Conservation (phyloP, 2,797 vertebrate genomes). For the Rhyacichthys aspro region DNA sequence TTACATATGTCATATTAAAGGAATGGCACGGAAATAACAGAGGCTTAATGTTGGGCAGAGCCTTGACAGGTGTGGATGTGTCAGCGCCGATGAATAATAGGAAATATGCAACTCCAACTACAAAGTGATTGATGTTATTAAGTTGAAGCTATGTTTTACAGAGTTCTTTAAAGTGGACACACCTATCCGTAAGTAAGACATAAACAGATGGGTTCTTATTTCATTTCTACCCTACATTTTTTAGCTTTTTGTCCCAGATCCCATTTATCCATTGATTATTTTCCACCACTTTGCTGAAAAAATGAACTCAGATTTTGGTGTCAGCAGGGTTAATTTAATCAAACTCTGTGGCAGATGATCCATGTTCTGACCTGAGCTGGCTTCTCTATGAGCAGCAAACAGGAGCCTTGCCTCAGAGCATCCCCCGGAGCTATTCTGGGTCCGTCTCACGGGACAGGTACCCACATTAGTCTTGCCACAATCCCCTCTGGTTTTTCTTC, state of each 20-base stretch:
- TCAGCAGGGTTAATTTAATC: neutral
- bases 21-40: neutral
- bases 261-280: too few relatives aligned
- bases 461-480: constrained; percentile 36
- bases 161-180: too few relatives aligned
- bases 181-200: too few relatives aligned
- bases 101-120: too few relatives aligned
- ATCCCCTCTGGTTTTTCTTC: constrained; percentile 31
- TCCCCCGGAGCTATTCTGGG: constrained; percentile 39
- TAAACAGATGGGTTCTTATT: too few relatives aligned
- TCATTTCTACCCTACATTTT: too few relatives aligned
- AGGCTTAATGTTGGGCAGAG: constrained; percentile 1
- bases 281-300: neutral
- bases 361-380: constrained; percentile 19
- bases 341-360: constrained; percentile 14
- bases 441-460: constrained; percentile 41
- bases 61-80: constrained; percentile 22
- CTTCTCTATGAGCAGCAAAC: constrained; percentile 4
- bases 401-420: constrained; percentile 24
- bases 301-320: neutral
- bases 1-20: constrained; percentile 13
- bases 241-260: too few relatives aligned
- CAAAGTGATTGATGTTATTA: too few relatives aligned
- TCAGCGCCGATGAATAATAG: constrained; percentile 1
- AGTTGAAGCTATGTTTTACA: too few relatives aligned